phyloP scores from a whole-genome alignment of 1,140 invertebrate genomes.

The Coenobita brevimanus region DNA sequence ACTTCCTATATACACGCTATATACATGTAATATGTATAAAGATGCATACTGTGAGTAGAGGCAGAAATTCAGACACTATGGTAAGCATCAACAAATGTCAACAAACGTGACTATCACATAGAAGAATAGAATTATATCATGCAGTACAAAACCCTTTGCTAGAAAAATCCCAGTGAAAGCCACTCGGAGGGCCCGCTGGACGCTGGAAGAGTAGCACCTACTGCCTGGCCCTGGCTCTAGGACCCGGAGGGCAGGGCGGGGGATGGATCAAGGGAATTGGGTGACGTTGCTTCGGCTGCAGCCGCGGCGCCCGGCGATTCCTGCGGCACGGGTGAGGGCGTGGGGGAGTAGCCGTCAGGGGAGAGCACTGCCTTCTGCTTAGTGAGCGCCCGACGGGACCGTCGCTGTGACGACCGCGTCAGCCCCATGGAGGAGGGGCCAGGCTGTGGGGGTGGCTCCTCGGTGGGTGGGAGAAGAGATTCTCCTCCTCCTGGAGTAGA shows the following conservation, averaged over 20 bases:
- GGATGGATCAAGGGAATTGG: background rate
- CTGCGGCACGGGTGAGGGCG: background rate
- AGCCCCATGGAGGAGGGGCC: no score
- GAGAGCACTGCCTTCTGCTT: background rate
- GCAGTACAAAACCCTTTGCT: conserved; percentile 34
- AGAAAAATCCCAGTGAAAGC: conserved; percentile 36
- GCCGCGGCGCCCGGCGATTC: background rate
- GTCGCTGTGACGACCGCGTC: no score
- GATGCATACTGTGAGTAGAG: no score
- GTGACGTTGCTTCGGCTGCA: background rate
- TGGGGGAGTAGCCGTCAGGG: background rate
- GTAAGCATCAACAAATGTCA: conserved; percentile 36
- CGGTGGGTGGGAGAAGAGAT: no score
- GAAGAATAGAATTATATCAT: conserved; percentile 51
- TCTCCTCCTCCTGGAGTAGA: no score
- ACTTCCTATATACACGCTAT: no score
- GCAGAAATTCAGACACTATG: no score
- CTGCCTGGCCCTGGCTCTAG: conserved; percentile 12
- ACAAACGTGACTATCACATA: conserved; percentile 21
- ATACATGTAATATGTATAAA: no score
- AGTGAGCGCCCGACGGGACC: no score
- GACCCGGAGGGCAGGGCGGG: conserved; percentile 2
- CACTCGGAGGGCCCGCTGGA: conserved; percentile 23
- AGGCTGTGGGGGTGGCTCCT: no score
- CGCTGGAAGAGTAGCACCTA: conserved; percentile 45